A percentile compares a stretch with the other conserved stretches of the same genome.
These are phyloP conservation scores for Anoplolepis gracilipes DNA, from an alignment of 1,140 invertebrate genomes.

Conservation along the genomic window DNA sequence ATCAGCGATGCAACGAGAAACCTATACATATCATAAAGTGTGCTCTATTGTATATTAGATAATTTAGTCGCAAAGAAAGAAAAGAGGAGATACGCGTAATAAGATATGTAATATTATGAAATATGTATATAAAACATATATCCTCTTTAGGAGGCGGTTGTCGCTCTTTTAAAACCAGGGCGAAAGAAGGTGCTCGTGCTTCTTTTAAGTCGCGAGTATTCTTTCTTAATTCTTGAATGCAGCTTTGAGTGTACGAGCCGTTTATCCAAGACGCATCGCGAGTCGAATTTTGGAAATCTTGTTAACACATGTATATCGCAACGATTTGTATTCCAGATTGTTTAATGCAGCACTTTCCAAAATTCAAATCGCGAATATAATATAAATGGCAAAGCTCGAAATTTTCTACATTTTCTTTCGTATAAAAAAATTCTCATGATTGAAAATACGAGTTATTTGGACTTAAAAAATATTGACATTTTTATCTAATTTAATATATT, in stretches of 20 bases:
- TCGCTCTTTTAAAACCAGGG: background rate
- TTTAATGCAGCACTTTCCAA: background rate
- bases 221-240: background rate
- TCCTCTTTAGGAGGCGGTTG: background rate
- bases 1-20: slow-evolving; percentile 78
- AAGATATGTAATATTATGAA: slow-evolving; percentile 30
- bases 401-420: background rate
- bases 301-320: background rate
- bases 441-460: background rate
- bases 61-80: slow-evolving; percentile 55
- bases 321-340: background rate
- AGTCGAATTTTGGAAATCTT: slow-evolving; percentile 6
- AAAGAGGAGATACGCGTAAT: background rate
- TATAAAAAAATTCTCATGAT: background rate
- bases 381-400: background rate
- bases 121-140: slow-evolving; percentile 64
- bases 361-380: background rate
- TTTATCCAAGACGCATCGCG: background rate
- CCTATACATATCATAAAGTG: slow-evolving; percentile 83
- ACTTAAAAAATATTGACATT: background rate
- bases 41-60: slow-evolving; percentile 76
- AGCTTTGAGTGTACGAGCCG: background rate
- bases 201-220: background rate
- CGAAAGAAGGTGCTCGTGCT: background rate
- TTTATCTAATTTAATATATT: background rate